These are phyloP conservation scores for Syrrhaptes paradoxus DNA, from an alignment of 2,113 vertebrate genomes.

Conservation along the genomic window DNA sequence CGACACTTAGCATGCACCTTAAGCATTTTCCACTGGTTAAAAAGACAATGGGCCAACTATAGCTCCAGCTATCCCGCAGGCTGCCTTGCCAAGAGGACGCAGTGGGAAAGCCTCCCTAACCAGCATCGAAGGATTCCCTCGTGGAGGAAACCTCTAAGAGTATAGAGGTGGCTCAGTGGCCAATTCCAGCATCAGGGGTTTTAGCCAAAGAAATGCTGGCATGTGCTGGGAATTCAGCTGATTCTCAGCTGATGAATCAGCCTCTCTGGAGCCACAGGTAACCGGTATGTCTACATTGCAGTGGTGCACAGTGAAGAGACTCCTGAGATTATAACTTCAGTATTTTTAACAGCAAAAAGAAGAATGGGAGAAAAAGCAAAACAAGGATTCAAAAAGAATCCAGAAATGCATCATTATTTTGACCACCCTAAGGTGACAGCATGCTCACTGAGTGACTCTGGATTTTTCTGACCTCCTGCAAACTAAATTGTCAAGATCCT, in stretches of 20 bases:
- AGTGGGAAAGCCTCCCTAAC: conserved; percentile 38
- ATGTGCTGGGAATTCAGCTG: conserved; percentile 24
- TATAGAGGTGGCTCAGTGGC: conserved; percentile 10
- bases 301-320: not conserved
- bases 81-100: not conserved
- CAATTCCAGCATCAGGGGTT: not conserved
- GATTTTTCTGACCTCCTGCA: not conserved
- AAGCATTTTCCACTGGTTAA: not conserved
- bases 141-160: conserved; percentile 36
- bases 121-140: conserved; percentile 44
- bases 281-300: not conserved
- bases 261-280: not conserved
- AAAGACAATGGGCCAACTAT: not conserved
- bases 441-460: not conserved
- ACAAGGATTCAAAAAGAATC: not conserved
- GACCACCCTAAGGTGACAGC: not conserved
- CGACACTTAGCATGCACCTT: not conserved
- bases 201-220: not conserved
- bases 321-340: not conserved
- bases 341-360: not conserved
- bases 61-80: not conserved
- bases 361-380: not conserved
- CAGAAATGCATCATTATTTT: not conserved
- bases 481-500: not conserved
- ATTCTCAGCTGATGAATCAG: conserved; percentile 6